Conservation (phyloP, 2,888 invertebrate genomes). For the Brachypterus glaber region DNA sequence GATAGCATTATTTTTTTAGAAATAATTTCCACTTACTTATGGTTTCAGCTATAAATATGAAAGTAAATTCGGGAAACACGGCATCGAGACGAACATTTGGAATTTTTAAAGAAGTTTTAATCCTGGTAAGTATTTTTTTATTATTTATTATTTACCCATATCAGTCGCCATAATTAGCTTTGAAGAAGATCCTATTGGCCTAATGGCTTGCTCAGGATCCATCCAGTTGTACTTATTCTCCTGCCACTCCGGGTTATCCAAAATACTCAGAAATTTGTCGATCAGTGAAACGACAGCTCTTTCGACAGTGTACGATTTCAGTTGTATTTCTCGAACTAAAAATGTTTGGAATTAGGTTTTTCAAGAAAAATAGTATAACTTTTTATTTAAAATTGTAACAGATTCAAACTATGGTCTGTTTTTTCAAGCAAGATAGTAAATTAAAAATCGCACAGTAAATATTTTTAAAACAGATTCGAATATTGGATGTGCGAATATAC, state of each 20-base stretch:
- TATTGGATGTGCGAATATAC: no score
- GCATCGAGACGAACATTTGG: no score
- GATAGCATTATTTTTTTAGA: constrained; percentile 2
- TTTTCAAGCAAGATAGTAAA: no score
- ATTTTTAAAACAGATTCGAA: no score
- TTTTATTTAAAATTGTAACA: no score
- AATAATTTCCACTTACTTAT: constrained; percentile 1
- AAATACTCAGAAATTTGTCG: constrained; percentile 60
- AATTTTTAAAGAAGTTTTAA: constrained; percentile 1
- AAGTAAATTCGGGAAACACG: no score
- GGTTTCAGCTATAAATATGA: no score
- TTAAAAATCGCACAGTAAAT: no score
- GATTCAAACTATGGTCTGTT: no score
- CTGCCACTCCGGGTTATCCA: constrained; percentile 49
- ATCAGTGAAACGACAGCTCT: constrained; percentile 68
- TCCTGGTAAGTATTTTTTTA: constrained; percentile 1
- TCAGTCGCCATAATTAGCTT: constrained; percentile 47
- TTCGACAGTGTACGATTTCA: constrained; percentile 59
- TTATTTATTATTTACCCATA: constrained; percentile 41
- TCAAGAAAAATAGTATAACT: no score
- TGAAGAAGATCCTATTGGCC: constrained; percentile 51
- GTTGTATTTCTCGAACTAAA: constrained; percentile 44
- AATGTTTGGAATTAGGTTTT: no score
- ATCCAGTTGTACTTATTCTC: constrained; percentile 54
- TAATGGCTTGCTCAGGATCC: constrained; percentile 52